These are phyloP conservation scores for Labrus mixtus DNA, from an alignment of 2,113 vertebrate species.

Conservation along the genomic window DNA sequence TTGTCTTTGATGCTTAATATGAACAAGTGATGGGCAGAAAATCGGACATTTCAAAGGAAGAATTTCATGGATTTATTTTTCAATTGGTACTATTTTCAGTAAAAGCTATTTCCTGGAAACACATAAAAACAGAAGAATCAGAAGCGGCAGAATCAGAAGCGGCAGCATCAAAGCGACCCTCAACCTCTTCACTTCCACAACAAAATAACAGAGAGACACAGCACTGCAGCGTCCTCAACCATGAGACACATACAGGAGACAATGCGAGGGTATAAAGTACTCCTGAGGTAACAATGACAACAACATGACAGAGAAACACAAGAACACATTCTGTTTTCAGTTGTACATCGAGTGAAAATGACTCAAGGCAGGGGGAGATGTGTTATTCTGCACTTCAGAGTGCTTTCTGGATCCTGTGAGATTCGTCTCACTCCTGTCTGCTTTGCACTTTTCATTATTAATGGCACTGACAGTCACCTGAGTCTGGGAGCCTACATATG, in stretches of 20 bases:
- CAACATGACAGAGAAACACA: conserved; percentile 17
- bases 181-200: not conserved
- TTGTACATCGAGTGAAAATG: not conserved
- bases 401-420: not conserved
- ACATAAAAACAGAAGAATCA: not conserved
- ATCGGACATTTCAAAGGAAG: not conserved
- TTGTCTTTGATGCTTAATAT: not conserved
- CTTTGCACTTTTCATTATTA: conserved; percentile 28
- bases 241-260: too few species aligned
- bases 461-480: conserved; percentile 10
- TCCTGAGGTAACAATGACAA: conserved; percentile 9
- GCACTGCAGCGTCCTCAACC: not conserved
- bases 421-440: not conserved
- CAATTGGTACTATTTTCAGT: not conserved
- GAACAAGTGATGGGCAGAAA: not conserved
- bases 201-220: not conserved
- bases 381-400: conserved; percentile 1
- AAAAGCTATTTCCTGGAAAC: not conserved
- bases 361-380: not conserved
- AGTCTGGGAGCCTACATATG: not conserved
- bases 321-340: not conserved
- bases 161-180: not conserved
- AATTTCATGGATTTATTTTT: not conserved
- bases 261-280: too few species aligned
- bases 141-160: not conserved